Evolutionary conservation across 1,140 invertebrate species (phyloP).

Genomic region (Coptotermes formosanus): DNA sequence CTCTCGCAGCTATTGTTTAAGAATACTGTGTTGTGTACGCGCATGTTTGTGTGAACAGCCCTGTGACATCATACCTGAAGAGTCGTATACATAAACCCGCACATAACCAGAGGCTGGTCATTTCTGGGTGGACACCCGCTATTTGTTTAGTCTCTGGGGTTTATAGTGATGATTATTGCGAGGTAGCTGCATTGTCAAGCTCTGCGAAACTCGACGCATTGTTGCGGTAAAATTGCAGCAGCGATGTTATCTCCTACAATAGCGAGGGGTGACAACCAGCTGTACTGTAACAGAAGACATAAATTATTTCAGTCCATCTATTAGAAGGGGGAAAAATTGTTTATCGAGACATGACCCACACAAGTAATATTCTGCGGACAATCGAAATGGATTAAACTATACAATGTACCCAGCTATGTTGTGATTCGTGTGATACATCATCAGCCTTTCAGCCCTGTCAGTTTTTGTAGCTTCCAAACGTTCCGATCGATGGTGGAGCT

Average conservation of each 20-base stretch:
- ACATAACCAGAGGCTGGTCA: slow-evolving; percentile 1
- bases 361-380: not conserved
- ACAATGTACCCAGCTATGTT: not conserved
- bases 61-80: not conserved
- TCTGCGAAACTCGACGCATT: not conserved
- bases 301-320: not conserved
- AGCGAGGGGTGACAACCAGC: not conserved
- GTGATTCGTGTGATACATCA: not conserved
- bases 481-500: not conserved
- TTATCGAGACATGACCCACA: not conserved
- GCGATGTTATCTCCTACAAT: not conserved
- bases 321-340: not conserved
- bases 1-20: slow-evolving; percentile 18
- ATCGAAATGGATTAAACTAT: not conserved
- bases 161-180: not conserved
- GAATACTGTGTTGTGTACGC: not conserved
- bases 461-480: not conserved
- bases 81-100: not conserved
- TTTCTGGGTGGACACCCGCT: not conserved
- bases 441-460: not conserved
- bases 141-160: not conserved
- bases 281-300: not conserved
- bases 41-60: not conserved
- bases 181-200: not conserved
- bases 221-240: not conserved